Evolutionary conservation across 2,797 vertebrate genomes (phyloP).

Genomic region (Amazona finschi): DNA sequence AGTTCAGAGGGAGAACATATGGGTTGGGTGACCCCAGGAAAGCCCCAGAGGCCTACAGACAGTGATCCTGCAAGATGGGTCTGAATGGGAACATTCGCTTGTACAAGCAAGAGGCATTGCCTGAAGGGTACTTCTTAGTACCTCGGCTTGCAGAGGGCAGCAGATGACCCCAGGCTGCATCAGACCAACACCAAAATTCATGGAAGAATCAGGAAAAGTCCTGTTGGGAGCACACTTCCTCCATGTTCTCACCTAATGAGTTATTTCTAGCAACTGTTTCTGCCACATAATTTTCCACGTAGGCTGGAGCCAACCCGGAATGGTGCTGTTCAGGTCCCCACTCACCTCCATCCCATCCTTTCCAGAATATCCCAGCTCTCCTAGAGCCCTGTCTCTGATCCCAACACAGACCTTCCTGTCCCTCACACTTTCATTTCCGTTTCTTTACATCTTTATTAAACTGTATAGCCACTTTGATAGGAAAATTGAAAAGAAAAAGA

Average conservation of each 20-base stretch:
- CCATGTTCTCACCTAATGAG: not conserved
- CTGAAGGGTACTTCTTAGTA: not conserved
- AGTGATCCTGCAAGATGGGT: fast-evolving
- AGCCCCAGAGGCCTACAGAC: not conserved
- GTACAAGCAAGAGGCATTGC: not conserved
- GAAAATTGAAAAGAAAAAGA: constrained; percentile 80
- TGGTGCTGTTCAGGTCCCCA: not conserved
- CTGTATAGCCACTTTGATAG: constrained; percentile 78
- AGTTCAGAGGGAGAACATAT: not conserved
- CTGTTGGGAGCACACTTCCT: not conserved
- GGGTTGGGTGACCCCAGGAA: not conserved
- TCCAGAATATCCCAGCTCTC: constrained; percentile 46
- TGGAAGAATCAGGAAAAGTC: not conserved
- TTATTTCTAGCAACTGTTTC: not conserved
- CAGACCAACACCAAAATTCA: not conserved
- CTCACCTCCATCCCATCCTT: constrained; percentile 28
- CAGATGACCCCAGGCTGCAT: not conserved
- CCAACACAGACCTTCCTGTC: constrained; percentile 69
- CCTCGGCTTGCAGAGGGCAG: fast-evolving
- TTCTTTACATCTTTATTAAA: constrained; percentile 84
- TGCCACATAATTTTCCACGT: not conserved
- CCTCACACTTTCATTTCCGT: constrained; percentile 75
- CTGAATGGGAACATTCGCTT: not conserved
- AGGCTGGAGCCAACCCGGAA: not conserved
- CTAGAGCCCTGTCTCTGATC: constrained; percentile 28